phyloP scores from a whole-genome alignment of 2,113 vertebrate genomes.

The Tonatia bakeri region DNA sequence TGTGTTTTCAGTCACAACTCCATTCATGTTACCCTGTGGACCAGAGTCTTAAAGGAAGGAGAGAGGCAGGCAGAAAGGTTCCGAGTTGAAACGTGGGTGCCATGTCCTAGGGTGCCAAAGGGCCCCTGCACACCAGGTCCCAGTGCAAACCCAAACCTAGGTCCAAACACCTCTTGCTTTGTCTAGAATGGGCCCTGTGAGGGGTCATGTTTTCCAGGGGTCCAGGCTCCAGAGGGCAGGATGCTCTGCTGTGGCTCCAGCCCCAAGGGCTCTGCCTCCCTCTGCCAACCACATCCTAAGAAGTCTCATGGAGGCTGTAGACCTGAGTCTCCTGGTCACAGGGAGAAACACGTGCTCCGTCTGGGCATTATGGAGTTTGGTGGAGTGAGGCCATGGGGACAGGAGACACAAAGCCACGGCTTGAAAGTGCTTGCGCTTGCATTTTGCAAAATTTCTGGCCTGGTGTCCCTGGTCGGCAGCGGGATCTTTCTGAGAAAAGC shows the following conservation, averaged over 20 bases:
- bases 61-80: not conserved
- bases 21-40: not conserved
- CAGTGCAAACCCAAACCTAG: not conserved
- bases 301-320: not conserved
- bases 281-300: not conserved
- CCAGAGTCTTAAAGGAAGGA: not conserved
- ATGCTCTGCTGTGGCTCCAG: not conserved
- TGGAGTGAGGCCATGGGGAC: not conserved
- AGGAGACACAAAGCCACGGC: not conserved
- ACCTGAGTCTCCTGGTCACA: not conserved
- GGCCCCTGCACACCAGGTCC: not conserved
- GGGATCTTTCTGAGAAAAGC: conserved; percentile 38
- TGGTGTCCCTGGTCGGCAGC: not conserved
- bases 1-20: not conserved
- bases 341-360: not conserved
- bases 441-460: conserved; percentile 33
- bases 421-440: not conserved
- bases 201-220: not conserved
- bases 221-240: not conserved
- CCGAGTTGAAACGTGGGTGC: not conserved
- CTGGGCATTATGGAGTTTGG: not conserved
- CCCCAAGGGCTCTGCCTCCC: not conserved
- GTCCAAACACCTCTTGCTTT: not conserved
- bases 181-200: not conserved
- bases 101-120: not conserved